Conservation (phyloP, 2,113 vertebrate genomes). For the Zootoca vivipara region DNA sequence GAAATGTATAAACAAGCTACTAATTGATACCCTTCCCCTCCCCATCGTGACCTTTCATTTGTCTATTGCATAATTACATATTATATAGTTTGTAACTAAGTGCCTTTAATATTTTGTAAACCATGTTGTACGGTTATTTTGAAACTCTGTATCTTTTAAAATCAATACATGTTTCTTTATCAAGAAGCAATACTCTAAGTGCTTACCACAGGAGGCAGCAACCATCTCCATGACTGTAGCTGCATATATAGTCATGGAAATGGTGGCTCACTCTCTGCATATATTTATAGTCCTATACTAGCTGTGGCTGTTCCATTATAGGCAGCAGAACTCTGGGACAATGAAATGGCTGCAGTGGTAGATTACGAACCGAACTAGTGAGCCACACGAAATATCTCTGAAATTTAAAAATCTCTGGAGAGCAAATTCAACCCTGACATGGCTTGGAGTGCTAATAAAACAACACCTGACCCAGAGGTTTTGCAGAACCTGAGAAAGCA, state of each 20-base stretch:
- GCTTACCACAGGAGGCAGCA: background rate
- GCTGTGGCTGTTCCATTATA: background rate
- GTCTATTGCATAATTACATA: too few relatives aligned
- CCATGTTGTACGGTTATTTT: too few relatives aligned
- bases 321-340: background rate
- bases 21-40: too few relatives aligned
- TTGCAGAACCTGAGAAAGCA: background rate
- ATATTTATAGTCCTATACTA: background rate
- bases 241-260: background rate
- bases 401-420: background rate
- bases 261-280: background rate
- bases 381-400: background rate
- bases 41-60: too few relatives aligned
- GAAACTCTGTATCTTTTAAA: too few relatives aligned
- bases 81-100: too few relatives aligned
- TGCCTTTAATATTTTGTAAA: too few relatives aligned
- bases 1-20: too few relatives aligned
- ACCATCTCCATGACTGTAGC: background rate
- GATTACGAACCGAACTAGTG: background rate
- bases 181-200: too few relatives aligned
- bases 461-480: background rate
- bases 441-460: background rate
- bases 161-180: too few relatives aligned
- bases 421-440: background rate
- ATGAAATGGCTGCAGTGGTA: background rate